A percentile compares a stretch with the other conserved stretches of the same genome.
Evolutionary conservation across 2,113 vertebrate species (phyloP).

Genomic region (Pelmatolapia mariae): DNA sequence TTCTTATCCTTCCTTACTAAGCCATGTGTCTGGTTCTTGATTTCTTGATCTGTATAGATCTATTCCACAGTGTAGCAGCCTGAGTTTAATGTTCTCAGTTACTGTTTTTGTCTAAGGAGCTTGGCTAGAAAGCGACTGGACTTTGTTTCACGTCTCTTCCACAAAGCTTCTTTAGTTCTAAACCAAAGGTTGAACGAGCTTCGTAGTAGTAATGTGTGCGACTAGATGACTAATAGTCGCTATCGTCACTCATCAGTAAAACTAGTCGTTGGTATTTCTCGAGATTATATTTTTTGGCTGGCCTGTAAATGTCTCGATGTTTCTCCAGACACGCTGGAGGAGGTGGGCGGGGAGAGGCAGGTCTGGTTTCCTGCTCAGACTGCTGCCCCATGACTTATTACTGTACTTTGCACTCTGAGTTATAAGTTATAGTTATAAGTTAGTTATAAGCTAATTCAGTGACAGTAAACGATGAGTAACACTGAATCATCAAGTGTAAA

Average conservation of each 20-base stretch:
- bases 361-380: not conserved
- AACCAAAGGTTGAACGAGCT: not conserved
- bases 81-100: not conserved
- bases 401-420: not conserved
- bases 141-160: not conserved
- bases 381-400: not conserved
- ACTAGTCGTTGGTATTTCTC: not conserved
- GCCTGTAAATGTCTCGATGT: too few species aligned
- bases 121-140: accelerated
- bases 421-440: accelerated
- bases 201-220: accelerated
- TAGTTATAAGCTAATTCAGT: not conserved
- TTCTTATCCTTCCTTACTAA: not conserved
- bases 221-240: not conserved
- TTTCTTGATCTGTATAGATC: not conserved
- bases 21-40: not conserved
- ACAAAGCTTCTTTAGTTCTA: accelerated
- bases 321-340: accelerated
- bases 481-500: not conserved
- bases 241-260: not conserved
- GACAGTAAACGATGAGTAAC: not conserved
- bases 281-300: too few species aligned
- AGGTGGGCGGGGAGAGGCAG: not conserved
- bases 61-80: not conserved
- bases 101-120: accelerated